Base-by-base conservation (phyloP, 2,797 vertebrate genomes). In the Alauda arvensis region DNA sequence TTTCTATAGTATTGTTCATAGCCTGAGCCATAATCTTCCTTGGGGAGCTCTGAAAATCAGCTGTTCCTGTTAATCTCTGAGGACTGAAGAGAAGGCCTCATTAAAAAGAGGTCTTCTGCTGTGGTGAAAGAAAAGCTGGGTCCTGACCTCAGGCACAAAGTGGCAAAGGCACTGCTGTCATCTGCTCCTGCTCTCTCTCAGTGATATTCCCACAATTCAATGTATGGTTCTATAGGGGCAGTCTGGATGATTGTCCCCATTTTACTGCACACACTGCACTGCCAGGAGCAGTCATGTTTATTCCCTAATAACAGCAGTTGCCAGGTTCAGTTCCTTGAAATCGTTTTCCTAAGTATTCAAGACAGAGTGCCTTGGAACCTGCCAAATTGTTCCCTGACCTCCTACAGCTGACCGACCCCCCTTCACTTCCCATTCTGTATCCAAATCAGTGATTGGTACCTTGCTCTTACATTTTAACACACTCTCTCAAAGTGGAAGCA, bases 401-500 rank as follows among this genome's bases (percentile, higher is more conserved):
- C 55, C 43, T 6, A 42, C 60, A 15, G 17, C 56, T 62, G 79
- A 45, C 20, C 43, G 78, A 24, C 14, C 18, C 45, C n/a, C 14
- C 24, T 66, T 60, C 49, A 19, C 49, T 86, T 34, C 60, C 62
- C 28, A 13, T 77, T 88, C 77, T 63, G 24, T 55, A 69, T 39
- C 79, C 79, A 85, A 83, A 85, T 46, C 78, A 78, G 57, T 67
- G 82, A 45, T 37, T 46, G 60, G 29, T 78, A 25, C 66, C 69
- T 72, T 34, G 17, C 34, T 37, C 49, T 59, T 88, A 3, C 45
- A 52, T 63, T 88, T 87, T 83, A 87, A 89, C 56, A 57, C 63
- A 87, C 43, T 40, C 62, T 85, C 83, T 67, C 88, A 93, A 86
- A 86, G 80, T 14, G 33, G 95, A 87, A 95, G 83, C 61, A 85